Conservation (phyloP, 2,888 invertebrate species). For the Synanthedon andrenaeformis region DNA sequence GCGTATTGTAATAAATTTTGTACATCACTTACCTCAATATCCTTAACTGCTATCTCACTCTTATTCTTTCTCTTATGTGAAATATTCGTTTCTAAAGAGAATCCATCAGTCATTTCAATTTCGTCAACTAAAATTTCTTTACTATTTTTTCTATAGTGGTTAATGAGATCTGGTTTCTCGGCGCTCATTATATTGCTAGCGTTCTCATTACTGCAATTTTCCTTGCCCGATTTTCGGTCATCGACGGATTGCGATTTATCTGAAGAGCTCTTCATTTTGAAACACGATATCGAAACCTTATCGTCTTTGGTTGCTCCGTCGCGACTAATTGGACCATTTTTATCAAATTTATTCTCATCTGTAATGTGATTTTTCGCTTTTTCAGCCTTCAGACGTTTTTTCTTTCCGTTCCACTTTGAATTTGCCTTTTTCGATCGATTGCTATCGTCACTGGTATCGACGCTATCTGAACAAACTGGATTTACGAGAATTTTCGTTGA, state of each 20-base stretch:
- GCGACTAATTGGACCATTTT: constrained; percentile 44
- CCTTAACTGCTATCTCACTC: constrained; percentile 38
- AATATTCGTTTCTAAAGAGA: constrained; percentile 34
- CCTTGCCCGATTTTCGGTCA: constrained; percentile 45
- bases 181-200: constrained; percentile 46
- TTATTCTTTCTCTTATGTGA: constrained; percentile 45
- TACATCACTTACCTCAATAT: constrained; percentile 36
- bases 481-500: constrained; percentile 64
- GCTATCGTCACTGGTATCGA: constrained; percentile 55
- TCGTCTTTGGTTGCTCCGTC: constrained; percentile 42
- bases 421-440: constrained; percentile 42
- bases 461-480: constrained; percentile 55
- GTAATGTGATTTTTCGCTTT: constrained; percentile 27
- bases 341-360: constrained; percentile 33
- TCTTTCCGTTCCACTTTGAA: constrained; percentile 59
- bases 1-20: too few relatives aligned
- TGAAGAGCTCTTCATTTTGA: constrained; percentile 59
- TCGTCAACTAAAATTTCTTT: constrained; percentile 45
- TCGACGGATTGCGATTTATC: constrained; percentile 51
- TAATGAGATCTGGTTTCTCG: constrained; percentile 52
- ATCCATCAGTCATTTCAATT: constrained; percentile 41
- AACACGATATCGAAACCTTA: constrained; percentile 60
- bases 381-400: constrained; percentile 52
- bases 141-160: constrained; percentile 45
- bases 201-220: constrained; percentile 59